Conservation (phyloP, 2,888 invertebrate species). For the Agrenia bidenticulata region DNA sequence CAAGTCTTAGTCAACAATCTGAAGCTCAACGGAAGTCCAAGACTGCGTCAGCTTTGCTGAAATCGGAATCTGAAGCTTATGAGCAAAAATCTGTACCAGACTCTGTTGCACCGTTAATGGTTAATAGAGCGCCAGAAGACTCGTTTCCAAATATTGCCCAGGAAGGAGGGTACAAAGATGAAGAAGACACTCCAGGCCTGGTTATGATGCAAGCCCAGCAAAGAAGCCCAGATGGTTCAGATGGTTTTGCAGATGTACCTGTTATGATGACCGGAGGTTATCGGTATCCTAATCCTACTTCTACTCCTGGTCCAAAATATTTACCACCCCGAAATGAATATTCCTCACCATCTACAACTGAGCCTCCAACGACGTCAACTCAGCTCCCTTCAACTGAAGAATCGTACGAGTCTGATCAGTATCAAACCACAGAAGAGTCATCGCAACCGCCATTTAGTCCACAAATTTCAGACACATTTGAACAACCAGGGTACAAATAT, state of each 20-base stretch:
- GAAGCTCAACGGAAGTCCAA: slow-evolving; percentile 39
- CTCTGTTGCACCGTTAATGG: slow-evolving; percentile 41
- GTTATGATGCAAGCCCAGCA: slow-evolving; percentile 48
- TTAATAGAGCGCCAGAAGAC: slow-evolving; percentile 24
- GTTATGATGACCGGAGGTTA: slow-evolving; percentile 40
- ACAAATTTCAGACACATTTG: slow-evolving; percentile 16
- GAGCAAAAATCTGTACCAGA: slow-evolving; percentile 37
- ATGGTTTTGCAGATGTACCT: slow-evolving; percentile 46
- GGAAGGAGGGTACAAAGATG: slow-evolving; percentile 12
- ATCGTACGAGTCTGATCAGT: slow-evolving; percentile 11
- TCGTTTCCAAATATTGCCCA: not conserved
- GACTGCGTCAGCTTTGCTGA: slow-evolving; percentile 33
- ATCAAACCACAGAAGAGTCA: slow-evolving; percentile 13
- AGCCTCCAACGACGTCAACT: slow-evolving; percentile 17
- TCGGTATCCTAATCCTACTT: slow-evolving; percentile 22
- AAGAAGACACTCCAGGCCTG: slow-evolving; percentile 29
- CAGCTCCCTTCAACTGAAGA: slow-evolving; percentile 13
- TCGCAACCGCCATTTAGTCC: not conserved
- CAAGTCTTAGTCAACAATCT: slow-evolving; percentile 33
- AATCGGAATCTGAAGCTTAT: slow-evolving; percentile 50
- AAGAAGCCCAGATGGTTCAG: slow-evolving; percentile 45
- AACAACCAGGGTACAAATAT: slow-evolving; percentile 22
- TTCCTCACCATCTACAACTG: slow-evolving; percentile 16
- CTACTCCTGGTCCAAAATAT: slow-evolving; percentile 22
- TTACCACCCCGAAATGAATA: slow-evolving; percentile 26